Evolutionary conservation across 2,888 invertebrate genomes (phyloP).

Genomic region (Tillus elongatus): DNA sequence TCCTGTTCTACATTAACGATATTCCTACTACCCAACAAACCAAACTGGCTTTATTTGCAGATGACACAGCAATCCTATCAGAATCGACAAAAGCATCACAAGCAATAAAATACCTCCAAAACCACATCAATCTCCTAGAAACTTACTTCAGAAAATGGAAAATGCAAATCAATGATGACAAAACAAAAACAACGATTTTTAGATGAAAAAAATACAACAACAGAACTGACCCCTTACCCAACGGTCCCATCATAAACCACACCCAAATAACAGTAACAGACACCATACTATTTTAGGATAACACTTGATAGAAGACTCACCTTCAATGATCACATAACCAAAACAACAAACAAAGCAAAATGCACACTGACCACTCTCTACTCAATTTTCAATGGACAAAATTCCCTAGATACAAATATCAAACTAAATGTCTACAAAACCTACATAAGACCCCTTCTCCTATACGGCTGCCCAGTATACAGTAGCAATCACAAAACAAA

Average conservation of each 20-base stretch:
- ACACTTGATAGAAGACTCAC: not conserved
- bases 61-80: slow-evolving; percentile 10
- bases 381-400: not conserved
- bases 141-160: slow-evolving; percentile 7
- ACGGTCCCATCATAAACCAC: not conserved
- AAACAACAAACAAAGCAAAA: too few species aligned
- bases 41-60: slow-evolving; percentile 4
- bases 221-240: not conserved
- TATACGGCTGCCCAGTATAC: slow-evolving; percentile 4
- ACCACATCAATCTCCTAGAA: too few species aligned
- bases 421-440: slow-evolving; percentile 3
- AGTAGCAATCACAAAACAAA: not conserved
- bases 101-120: too few species aligned
- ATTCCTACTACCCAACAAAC: too few species aligned
- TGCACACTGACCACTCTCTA: too few species aligned
- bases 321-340: too few species aligned
- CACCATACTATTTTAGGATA: slow-evolving; percentile 7
- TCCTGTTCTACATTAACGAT: too few species aligned
- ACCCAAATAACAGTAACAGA: too few species aligned
- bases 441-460: not conserved
- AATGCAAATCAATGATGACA: slow-evolving; percentile 6
- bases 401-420: slow-evolving; percentile 5
- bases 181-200: not conserved
- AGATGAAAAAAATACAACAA: slow-evolving; percentile 4
- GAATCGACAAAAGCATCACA: too few species aligned